Percentiles rank a stretch among this genome's conserved stretches.
phyloP scores from a whole-genome alignment of 2,113 vertebrate species.

The Etheostoma spectabile region DNA sequence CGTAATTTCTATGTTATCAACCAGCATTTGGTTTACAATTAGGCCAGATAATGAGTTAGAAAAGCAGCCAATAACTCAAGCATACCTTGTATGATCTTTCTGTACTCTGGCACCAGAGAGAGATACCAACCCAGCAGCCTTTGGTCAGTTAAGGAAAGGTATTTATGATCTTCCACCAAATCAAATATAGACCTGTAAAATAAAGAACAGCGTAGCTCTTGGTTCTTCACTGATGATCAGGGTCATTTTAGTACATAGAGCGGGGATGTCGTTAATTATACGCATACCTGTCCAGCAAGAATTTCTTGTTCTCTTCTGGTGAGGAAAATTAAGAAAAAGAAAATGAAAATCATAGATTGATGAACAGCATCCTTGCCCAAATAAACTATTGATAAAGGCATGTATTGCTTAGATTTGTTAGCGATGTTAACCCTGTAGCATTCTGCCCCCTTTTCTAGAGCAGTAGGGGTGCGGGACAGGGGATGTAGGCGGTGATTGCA shows the following conservation, averaged over 20 bases:
- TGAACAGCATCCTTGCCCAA: neutral
- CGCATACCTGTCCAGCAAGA: constrained; percentile 67
- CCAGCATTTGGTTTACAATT: neutral
- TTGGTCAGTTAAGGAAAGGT: constrained; percentile 61
- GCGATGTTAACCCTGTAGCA: neutral
- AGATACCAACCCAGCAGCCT: constrained; percentile 76
- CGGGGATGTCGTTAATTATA: no score
- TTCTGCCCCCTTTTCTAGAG: no score
- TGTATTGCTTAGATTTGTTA: neutral
- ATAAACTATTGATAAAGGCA: neutral
- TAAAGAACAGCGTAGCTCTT: neutral
- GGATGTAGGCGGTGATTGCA: no score
- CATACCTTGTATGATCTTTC: constrained; percentile 70
- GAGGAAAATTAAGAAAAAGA: neutral
- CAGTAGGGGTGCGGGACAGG: no score
- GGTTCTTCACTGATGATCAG: neutral
- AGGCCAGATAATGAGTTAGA: neutral
- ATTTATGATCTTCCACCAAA: constrained; percentile 47
- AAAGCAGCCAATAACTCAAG: neutral
- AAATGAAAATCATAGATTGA: neutral
- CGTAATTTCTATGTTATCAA: no score
- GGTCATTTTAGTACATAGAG: no score
- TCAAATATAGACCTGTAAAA: constrained; percentile 70
- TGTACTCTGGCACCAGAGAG: constrained; percentile 59
- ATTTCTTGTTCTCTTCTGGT: constrained; percentile 29